phyloP scores from a whole-genome alignment of 2,113 vertebrate genomes.

The Perca schrenkii region DNA sequence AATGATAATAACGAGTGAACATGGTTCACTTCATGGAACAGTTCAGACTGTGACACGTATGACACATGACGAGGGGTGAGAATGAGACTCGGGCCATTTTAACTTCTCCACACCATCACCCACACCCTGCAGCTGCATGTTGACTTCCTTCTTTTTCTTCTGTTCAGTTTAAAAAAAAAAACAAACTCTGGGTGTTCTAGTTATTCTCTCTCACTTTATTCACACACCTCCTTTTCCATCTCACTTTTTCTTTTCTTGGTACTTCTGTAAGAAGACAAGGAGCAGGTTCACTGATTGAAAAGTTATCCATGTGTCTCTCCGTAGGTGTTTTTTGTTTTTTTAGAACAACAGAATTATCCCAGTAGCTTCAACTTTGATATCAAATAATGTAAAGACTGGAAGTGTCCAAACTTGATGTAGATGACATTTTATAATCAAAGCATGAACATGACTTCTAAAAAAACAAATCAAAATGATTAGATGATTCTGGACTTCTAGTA shows the following conservation, averaged over 20 bases:
- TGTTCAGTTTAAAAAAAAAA: neutral
- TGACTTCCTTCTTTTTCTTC: neutral
- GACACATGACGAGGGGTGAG: neutral
- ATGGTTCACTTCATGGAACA: too few relatives aligned
- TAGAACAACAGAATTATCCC: neutral
- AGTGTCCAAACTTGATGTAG: neutral
- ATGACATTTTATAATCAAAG: neutral
- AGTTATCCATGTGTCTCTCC: constrained; percentile 5
- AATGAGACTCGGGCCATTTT: neutral
- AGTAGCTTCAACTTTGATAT: neutral
- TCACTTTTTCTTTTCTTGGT: constrained; percentile 20
- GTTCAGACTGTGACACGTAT: neutral
- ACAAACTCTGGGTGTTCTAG: neutral
- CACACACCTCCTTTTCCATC: constrained; percentile 11
- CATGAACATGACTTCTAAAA: neutral
- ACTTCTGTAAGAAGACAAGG: constrained; percentile 17
- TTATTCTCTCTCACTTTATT: neutral
- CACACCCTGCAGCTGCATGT: neutral
- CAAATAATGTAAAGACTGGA: neutral
- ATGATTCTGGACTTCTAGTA: neutral
- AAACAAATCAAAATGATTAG: neutral
- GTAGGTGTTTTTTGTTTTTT: constrained; percentile 10
- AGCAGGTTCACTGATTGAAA: constrained; percentile 14
- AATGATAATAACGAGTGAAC: neutral
- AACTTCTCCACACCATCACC: neutral